Evolutionary conservation across 2,113 vertebrate species (phyloP).

Genomic region (Sinocyclocheilus anshuiensis): DNA sequence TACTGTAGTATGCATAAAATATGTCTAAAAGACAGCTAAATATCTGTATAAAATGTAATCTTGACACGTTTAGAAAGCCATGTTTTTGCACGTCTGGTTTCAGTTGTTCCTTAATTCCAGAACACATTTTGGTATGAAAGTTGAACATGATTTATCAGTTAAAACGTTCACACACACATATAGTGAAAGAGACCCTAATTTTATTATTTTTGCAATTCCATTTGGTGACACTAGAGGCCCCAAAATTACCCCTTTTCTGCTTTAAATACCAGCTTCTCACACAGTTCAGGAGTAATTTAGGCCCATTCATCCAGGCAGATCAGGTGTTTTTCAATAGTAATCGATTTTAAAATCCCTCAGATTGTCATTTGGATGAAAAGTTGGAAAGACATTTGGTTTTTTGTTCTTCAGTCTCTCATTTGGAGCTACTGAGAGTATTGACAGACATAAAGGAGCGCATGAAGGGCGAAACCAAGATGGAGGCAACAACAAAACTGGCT

Average conservation of each 20-base stretch:
- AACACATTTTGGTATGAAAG: background rate
- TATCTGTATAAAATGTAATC: too few relatives aligned
- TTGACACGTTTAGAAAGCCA: background rate
- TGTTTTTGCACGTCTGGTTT: background rate
- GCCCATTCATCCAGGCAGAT: background rate
- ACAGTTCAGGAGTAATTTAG: background rate
- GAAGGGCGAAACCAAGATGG: background rate
- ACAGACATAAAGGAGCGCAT: background rate
- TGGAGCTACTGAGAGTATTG: background rate
- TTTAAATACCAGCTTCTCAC: background rate
- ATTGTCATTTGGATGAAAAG: background rate
- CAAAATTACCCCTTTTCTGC: background rate
- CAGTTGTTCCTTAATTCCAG: background rate
- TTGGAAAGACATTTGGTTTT: background rate
- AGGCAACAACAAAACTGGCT: background rate
- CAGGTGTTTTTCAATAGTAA: background rate
- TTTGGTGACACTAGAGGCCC: background rate
- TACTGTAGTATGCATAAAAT: too few relatives aligned
- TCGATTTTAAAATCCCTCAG: background rate
- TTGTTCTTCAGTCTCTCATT: background rate
- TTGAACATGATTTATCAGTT: background rate
- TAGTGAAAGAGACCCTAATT: background rate
- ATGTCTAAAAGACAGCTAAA: too few relatives aligned
- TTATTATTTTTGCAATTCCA: background rate
- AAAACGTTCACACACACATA: background rate